Conservation (phyloP, 2,888 invertebrate species). For the Philhelius pedissequus region DNA sequence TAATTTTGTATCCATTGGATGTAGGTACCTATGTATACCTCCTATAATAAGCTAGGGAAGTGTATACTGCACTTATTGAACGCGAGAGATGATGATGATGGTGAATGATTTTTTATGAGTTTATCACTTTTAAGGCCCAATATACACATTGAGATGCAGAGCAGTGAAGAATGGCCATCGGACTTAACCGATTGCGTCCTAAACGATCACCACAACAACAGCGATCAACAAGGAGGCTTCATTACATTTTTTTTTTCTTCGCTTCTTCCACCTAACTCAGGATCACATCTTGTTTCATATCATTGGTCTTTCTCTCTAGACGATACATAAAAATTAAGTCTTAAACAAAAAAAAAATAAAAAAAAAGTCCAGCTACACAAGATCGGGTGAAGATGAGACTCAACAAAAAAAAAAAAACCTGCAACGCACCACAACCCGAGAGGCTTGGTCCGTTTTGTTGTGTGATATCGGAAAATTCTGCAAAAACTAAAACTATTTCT, state of each 20-base stretch:
- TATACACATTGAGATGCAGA: slow-evolving; percentile 65
- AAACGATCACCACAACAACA: slow-evolving; percentile 15
- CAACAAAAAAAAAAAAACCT: neutral
- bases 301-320: slow-evolving; percentile 18
- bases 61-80: neutral
- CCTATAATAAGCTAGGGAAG: neutral
- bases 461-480: slow-evolving; percentile 64
- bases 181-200: slow-evolving; percentile 33
- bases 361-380: slow-evolving; percentile 31
- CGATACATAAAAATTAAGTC: slow-evolving; percentile 58
- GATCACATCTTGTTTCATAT: slow-evolving; percentile 56
- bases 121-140: slow-evolving; percentile 64
- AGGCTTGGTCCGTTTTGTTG: slow-evolving; percentile 17
- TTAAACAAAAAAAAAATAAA: slow-evolving; percentile 39
- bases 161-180: slow-evolving; percentile 49
- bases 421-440: slow-evolving; percentile 8
- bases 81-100: slow-evolving; percentile 47
- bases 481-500: slow-evolving; percentile 77
- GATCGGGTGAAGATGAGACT: slow-evolving; percentile 58
- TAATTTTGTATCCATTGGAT: slow-evolving; percentile 42
- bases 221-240: slow-evolving; percentile 17
- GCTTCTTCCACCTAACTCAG: slow-evolving; percentile 1
- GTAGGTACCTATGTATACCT: too few relatives aligned
- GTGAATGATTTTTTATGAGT: slow-evolving; percentile 47
- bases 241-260: slow-evolving; percentile 18